Conservation (phyloP, 2,113 vertebrate species). For the Chlorodrepanis virens region DNA sequence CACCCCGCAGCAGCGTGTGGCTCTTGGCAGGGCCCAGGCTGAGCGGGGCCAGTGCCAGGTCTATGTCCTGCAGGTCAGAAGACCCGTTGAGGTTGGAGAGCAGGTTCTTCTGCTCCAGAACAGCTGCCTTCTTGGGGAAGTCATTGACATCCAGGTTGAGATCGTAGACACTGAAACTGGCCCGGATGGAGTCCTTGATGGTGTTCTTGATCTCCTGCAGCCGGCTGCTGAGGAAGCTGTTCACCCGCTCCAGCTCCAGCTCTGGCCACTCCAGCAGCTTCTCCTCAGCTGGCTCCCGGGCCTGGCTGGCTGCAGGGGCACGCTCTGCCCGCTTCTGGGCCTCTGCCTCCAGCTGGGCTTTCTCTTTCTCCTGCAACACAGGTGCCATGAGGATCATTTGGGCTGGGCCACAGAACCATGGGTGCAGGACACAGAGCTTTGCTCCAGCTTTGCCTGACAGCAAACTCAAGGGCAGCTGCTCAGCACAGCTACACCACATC, state of each 20-base stretch:
- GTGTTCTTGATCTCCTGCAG: conserved; percentile 97
- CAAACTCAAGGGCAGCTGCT: background rate
- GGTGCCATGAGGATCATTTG: background rate
- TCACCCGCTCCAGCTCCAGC: conserved; percentile 91
- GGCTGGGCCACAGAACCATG: rapidly evolving
- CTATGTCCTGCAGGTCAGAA: conserved; percentile 91
- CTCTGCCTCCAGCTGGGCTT: conserved; percentile 82
- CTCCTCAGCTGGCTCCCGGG: conserved; percentile 62
- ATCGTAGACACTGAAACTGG: conserved; percentile 94
- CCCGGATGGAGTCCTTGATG: conserved; percentile 95
- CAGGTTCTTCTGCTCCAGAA: conserved; percentile 87
- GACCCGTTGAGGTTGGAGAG: conserved; percentile 90
- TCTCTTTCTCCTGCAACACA: conserved; percentile 86
- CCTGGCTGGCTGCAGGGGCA: conserved; percentile 58
- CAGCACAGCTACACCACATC: rapidly evolving
- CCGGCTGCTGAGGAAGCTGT: conserved; percentile 95
- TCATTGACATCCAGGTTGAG: conserved; percentile 93
- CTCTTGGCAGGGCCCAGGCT: conserved; percentile 86
- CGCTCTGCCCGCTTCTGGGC: conserved; percentile 71
- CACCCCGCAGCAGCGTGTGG: conserved; percentile 70
- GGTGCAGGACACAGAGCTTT: rapidly evolving
- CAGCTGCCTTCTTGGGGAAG: conserved; percentile 91
- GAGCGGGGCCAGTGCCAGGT: conserved; percentile 92
- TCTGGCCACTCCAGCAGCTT: conserved; percentile 92
- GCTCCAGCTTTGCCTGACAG: background rate